phyloP scores from a whole-genome alignment of 2,888 invertebrate species.

The Spisula subtruncata region DNA sequence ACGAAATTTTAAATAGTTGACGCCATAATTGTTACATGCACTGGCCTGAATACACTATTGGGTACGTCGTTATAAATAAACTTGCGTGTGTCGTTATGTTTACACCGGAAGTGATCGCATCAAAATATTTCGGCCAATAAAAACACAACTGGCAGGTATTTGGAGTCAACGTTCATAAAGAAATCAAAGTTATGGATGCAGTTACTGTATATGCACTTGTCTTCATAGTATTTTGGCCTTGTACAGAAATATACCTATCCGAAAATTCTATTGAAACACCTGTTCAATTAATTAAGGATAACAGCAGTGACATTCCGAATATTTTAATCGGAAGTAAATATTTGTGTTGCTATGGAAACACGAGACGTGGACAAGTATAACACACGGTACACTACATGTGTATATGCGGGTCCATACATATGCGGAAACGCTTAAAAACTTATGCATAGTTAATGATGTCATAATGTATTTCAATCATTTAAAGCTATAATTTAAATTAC shows the following conservation, averaged over 20 bases:
- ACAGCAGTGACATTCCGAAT: constrained; percentile 9
- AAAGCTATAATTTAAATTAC: too few species aligned
- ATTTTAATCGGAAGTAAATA: constrained; percentile 18
- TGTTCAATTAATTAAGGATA: background rate
- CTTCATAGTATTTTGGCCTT: background rate
- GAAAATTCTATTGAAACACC: background rate
- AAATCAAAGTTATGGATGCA: background rate
- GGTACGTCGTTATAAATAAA: background rate
- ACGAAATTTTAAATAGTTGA: background rate
- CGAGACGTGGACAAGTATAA: background rate
- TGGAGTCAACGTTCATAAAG: background rate
- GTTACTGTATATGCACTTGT: background rate
- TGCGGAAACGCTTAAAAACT: too few species aligned
- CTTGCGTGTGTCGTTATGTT: background rate
- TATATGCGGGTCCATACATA: too few species aligned
- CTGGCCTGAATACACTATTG: background rate
- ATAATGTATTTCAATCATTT: too few species aligned
- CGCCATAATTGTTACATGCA: background rate
- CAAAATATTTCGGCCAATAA: background rate
- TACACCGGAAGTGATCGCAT: background rate
- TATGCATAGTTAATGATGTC: too few species aligned
- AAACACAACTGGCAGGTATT: background rate
- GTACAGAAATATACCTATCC: background rate
- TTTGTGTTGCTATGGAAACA: constrained; percentile 13
- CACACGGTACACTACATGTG: too few species aligned